Conservation (phyloP, 2,888 invertebrate genomes). For the Andricus curvator region DNA sequence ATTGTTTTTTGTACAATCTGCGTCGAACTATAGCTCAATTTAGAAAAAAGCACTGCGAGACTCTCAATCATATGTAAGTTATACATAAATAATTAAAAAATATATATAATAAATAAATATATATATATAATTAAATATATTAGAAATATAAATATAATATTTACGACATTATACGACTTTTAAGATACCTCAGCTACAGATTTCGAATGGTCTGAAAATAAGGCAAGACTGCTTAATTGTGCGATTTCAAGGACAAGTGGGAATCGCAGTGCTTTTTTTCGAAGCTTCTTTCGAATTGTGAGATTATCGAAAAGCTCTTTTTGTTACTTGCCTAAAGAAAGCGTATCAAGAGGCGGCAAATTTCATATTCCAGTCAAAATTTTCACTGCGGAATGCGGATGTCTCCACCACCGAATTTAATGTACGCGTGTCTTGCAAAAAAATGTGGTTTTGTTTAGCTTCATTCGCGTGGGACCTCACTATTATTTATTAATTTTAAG, state of each 20-base stretch:
- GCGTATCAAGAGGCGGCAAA: slow-evolving; percentile 23
- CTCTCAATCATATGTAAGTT: slow-evolving; percentile 30
- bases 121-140: neutral
- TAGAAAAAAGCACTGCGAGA: neutral
- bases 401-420: slow-evolving; percentile 17
- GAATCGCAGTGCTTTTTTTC: slow-evolving; percentile 42
- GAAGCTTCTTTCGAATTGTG: slow-evolving; percentile 12
- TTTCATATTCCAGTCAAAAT: slow-evolving; percentile 2
- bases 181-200: slow-evolving; percentile 40
- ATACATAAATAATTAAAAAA: slow-evolving; percentile 7
- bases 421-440: slow-evolving; percentile 19
- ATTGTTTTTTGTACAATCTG: slow-evolving; percentile 27
- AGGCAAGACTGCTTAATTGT: slow-evolving; percentile 24
- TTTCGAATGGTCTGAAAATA: slow-evolving; percentile 45
- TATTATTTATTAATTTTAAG: slow-evolving; percentile 18
- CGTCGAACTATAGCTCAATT: slow-evolving; percentile 1
- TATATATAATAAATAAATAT: slow-evolving; percentile 14
- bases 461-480: slow-evolving; percentile 31
- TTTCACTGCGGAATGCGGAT: slow-evolving; percentile 1
- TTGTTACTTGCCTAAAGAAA: slow-evolving; percentile 31
- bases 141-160: slow-evolving; percentile 17
- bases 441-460: slow-evolving; percentile 14
- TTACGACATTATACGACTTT: slow-evolving; percentile 31
- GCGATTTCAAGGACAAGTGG: slow-evolving; percentile 26
- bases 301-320: slow-evolving; percentile 40